Base-by-base conservation (phyloP, 2,888 invertebrate genomes). In the Tetragonula carbonaria region DNA sequence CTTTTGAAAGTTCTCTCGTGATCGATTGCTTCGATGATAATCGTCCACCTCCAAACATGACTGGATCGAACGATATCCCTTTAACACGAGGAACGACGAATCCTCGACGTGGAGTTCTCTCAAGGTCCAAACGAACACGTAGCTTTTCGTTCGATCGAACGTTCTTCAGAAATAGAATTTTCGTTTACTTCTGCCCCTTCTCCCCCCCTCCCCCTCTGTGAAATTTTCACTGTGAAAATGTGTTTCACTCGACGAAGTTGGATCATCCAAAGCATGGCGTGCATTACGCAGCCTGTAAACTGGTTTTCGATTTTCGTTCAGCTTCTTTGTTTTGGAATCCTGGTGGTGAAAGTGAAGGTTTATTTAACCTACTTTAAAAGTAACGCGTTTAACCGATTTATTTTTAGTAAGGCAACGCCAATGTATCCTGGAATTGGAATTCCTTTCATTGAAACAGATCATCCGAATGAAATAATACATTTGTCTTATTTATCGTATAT, bases 51-150 rank as follows among this genome's bases (percentile, higher is more conserved):
- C 88, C 88, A 88, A 80, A 86, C 67, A 28, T n/a, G 83, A 89
- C 84, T 88, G 86, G 87, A 86, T 80, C 11, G 70, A 77, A 85
- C 74, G 87, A 80, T 87, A 82, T 82, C 70, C 63, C 2, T 71
- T 28, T 82, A 76, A 77, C 80, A 77, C 74, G 80, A 80, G 74
- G 71, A 78, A 67, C 82, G 88, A 75, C 84, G 80, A 84, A 76
- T 87, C 83, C 85, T 86, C 85, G 87, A 87, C 86, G 83, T 86
- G 86, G 86, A 85, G 86, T 84, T 82, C 79, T 89, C 89, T 89
- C 87, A 88, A 89, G 89, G 87, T 89, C 85, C 73, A 59, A 77
- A 59, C 53, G 57, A 73, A 51, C 11, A 11, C 5, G 13, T 53
- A 70, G 11, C 53, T 21, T 45, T 45, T 55, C 14, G 51, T 18